These are phyloP conservation scores for Volucella inflata DNA, from an alignment of 2,888 invertebrate genomes.

Conservation along the genomic window DNA sequence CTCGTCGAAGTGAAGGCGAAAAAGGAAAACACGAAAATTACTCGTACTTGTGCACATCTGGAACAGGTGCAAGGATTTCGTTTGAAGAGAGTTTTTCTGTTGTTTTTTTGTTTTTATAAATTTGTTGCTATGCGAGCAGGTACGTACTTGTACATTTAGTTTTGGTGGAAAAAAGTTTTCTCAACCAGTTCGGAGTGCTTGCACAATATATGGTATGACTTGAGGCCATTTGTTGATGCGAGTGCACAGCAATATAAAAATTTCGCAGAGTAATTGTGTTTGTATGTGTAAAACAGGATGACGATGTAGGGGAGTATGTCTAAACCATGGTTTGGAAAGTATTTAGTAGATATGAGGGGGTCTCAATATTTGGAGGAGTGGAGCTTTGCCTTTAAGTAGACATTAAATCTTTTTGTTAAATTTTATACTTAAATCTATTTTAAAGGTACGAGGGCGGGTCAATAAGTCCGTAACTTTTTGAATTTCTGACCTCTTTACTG, in stretches of 20 bases:
- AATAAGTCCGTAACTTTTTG: too few relatives aligned
- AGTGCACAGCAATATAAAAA: conserved; percentile 41
- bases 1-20: conserved; percentile 35
- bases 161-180: conserved; percentile 31
- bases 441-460: too few relatives aligned
- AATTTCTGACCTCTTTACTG: too few relatives aligned
- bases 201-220: conserved; percentile 27
- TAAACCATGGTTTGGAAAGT: not conserved
- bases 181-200: not conserved
- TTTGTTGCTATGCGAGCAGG: too few relatives aligned
- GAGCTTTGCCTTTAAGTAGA: too few relatives aligned
- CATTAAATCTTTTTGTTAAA: too few relatives aligned
- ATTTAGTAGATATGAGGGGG: too few relatives aligned
- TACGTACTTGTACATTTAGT: not conserved
- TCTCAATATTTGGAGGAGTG: too few relatives aligned
- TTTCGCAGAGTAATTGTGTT: conserved; percentile 35
- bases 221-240: conserved; percentile 48
- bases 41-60: conserved; percentile 37
- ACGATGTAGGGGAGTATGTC: not conserved
- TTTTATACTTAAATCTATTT: too few relatives aligned
- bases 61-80: conserved; percentile 68
- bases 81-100: conserved; percentile 26
- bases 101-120: not conserved
- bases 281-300: not conserved
- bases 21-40: conserved; percentile 24